Base-by-base conservation (phyloP, 2,797 vertebrate genomes). In the Parambassis ranga region DNA sequence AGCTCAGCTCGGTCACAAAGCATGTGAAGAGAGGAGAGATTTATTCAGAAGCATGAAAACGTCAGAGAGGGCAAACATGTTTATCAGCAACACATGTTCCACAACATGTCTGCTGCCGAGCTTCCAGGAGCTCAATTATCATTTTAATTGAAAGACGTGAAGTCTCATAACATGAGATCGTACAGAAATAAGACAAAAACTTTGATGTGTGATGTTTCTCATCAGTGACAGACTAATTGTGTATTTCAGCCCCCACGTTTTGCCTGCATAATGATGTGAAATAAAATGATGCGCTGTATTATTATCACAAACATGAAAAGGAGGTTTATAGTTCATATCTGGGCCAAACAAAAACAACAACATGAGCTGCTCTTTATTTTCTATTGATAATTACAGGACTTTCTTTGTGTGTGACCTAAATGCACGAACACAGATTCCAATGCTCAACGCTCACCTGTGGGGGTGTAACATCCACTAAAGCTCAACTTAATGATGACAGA, bases 401-500 rank as follows among this genome's bases (percentile, higher is more conserved):
- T 49, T 36, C 55, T 56, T 37, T 39, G 15, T 42, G 15, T 42
- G 49, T 9, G 28, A 24, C 6, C 36, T 20, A 48, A 48, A 28
- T 28, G 38, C 50, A 20, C 31, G 9, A 7, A 32, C 13, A 10
- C 27, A 30, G 15, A 26, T 41, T 46, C 61, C 43, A 35, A n/a
- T n/a, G 43, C 30, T 60, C 42, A 65, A 26, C 7, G 3, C 20
- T 50, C 55, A 52, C 47, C 59, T 39, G 64, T 46, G 30, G 42
- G 53, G 60, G 47, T 28, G 36, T n/a, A 16, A 57, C 71, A 65
- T 44, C 64, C 20, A 20, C 55, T 22, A 16, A 33, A 23, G 50
- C 43, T 23, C 7, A 2, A 10, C 36, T 8, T 75, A 42, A 77
- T 69, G 53, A 47, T 59, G 57, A 79, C 15, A 7, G 62, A 75